Evolutionary conservation across 1,140 invertebrate species (phyloP).

Genomic region (Penaeus japonicus): DNA sequence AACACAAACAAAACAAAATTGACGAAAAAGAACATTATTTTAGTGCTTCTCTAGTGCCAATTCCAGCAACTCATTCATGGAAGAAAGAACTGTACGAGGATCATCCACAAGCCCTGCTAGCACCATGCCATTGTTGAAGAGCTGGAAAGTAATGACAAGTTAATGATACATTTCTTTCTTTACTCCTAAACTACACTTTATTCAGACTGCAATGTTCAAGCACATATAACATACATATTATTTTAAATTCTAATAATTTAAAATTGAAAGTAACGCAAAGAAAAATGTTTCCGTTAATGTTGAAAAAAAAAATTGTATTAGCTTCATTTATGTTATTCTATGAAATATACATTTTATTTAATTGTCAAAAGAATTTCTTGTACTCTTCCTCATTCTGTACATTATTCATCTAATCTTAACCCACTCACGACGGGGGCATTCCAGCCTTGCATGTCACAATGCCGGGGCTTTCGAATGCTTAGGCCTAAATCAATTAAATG

Average conservation of each 20-base stretch:
- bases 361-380: neutral
- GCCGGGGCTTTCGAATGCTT: no score
- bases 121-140: constrained; percentile 95
- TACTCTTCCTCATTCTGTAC: neutral
- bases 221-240: no score
- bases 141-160: constrained; percentile 65
- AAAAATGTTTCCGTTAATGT: neutral
- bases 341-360: neutral
- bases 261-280: neutral
- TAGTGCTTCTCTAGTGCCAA: constrained; percentile 75
- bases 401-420: neutral
- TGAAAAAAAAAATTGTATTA: neutral
- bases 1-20: neutral
- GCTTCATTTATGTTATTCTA: neutral
- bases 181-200: no score
- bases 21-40: neutral
- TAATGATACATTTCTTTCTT: no score
- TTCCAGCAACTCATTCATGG: constrained; percentile 86
- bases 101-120: constrained; percentile 94
- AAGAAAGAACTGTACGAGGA: constrained; percentile 80
- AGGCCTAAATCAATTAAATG: no score
- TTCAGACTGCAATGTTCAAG: no score
- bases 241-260: no score
- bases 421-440: no score
- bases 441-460: no score